A percentile compares a stretch with the other conserved stretches of the same genome.
phyloP scores from a whole-genome alignment of 2,888 invertebrate species.

The Drosophila koepferae region DNA sequence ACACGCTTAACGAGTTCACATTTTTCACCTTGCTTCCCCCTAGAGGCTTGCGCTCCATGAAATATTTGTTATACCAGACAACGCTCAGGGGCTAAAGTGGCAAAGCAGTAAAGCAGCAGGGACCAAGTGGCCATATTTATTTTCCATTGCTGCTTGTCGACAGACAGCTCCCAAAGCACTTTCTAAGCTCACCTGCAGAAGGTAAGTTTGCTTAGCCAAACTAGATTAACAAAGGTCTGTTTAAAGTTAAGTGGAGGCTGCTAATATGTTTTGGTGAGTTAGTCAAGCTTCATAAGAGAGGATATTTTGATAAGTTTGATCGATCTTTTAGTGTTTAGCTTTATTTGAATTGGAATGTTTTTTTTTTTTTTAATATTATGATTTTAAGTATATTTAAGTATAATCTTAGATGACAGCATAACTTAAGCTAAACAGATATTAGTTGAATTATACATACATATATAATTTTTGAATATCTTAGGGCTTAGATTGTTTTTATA shows the following conservation, averaged over 20 bases:
- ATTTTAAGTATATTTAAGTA: no score
- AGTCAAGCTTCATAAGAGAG: background rate
- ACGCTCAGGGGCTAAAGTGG: conserved; percentile 26
- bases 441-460: no score
- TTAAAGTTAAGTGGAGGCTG: background rate
- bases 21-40: conserved; percentile 34
- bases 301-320: background rate
- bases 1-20: conserved; percentile 46
- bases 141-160: conserved; percentile 5
- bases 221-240: background rate
- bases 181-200: background rate
- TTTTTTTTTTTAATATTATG: no score
- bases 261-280: background rate
- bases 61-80: conserved; percentile 11
- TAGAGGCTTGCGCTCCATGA: background rate
- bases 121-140: conserved; percentile 21
- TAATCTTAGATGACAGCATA: no score
- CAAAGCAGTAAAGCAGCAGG: conserved; percentile 4
- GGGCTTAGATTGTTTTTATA: no score
- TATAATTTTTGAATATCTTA: no score
- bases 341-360: background rate
- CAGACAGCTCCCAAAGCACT: background rate
- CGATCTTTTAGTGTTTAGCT: no score
- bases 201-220: background rate
- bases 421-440: no score